Base-by-base conservation (phyloP, 2,113 vertebrate genomes). In the Seriola rivoliana region DNA sequence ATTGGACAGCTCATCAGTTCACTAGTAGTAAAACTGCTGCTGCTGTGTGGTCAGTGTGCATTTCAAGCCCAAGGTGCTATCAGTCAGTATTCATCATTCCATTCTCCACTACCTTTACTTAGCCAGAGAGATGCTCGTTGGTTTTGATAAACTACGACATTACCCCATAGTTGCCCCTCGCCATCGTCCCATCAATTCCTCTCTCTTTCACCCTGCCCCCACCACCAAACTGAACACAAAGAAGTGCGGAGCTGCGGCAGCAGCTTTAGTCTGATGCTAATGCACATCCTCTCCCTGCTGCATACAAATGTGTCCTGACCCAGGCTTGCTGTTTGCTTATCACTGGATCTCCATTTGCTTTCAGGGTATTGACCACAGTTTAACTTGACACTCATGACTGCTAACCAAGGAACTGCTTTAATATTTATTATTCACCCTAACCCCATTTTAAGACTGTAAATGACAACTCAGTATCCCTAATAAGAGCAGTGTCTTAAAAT, bases 231-330 rank as follows among this genome's bases (percentile, higher is more conserved):
- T 78, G 86, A 94, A 91, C 92, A 89, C 92, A 89, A 90, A 93
- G 91, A 92, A 87, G 91, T 92, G 92, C 79, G 80, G 90, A 85
- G 90, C 92, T 94, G 92, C 90, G 70, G 91, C 85, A 84, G 93
- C 89, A 90, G 91, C 91, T 94, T 93, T 92, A 91, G 90, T 92
- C 89, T 91, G 92, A 95, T 95, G 93, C 94, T 95, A 95, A 95
- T 95, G 94, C 93, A 92, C 90, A 83, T 91, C 89, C 89, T 94
- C 90, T 88, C 91, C 78, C 75, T 92, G 83, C 93, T 95, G 95
- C 94, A 95, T 95, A 95, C 94, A 92, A 94, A 95, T 95, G 90
- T 90, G 73, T 91, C 85, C 91, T 93, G 78, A 93, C 88, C 87
- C 85, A 91, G 85, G 81, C 92, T 85, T 52, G 69, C 87, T 90